Base-by-base conservation (phyloP, 2,113 vertebrate species). In the Gnathonemus longibarbis region DNA sequence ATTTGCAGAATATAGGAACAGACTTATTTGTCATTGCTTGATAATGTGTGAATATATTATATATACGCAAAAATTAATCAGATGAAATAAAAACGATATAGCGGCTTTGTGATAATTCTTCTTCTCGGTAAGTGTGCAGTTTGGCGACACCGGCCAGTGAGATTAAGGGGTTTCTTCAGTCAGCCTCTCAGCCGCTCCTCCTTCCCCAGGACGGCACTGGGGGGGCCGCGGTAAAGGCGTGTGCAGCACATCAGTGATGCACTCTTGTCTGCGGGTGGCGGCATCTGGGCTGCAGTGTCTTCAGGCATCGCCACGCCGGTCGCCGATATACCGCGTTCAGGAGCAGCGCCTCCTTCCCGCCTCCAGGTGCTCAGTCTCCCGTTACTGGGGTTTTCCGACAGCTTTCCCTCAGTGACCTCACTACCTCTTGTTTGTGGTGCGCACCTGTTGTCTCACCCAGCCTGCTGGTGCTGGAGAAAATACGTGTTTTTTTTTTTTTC, bases 381-480 rank as follows among this genome's bases (percentile, higher is more conserved):
- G 35, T n/a, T 5, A 24, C 45, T 19, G n/a, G 5, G 39, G 9
- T 21, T 6, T 62, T 89, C 46, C 66, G 9, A 87, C 39, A 86
- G 8, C 80, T 19, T 11, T 39, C 24, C 74, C 70, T 58, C 39
- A 45, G 13, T 6, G 13, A 11, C 52, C 83, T 42, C n/a, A 89
- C 92, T 94, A 96, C 91, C 95, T 95, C 92, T 96, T 96, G 92
- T 90, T 95, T 27, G 95, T 89, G 9, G 94, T 91, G 70, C 93
- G 92, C 42, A 95, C 94, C 91, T 96, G 96, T 86, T 96, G 95
- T 91, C 95, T 93, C 90, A 93, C 93, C 96, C 96, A 96, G 5
- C 93, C 94, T 15, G 95, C 93, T 39, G 95, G 95, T 84, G 95
- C 95, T 96, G 90, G 49, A 88, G 19, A 88, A 87, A 80, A 80